Evolutionary conservation across 2,888 invertebrate species (phyloP).

Genomic region (Eremobia ochroleuca): DNA sequence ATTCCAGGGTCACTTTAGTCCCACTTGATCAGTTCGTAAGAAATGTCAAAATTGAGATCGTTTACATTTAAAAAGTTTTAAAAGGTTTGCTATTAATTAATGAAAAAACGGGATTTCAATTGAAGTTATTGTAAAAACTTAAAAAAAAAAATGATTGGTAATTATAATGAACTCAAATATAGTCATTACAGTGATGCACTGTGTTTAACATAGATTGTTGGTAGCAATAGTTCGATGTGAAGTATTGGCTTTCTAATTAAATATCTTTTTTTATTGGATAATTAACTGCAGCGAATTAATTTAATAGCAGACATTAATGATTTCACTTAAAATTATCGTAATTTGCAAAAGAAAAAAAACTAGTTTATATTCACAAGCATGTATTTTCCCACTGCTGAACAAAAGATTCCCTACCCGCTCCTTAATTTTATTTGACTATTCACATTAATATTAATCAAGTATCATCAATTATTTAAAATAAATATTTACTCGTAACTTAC

Average conservation of each 20-base stretch:
- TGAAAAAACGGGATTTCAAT: background rate
- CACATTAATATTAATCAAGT: background rate
- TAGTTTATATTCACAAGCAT: background rate
- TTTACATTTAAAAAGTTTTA: background rate
- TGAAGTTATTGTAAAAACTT: too few relatives aligned
- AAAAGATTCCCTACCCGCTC: too few relatives aligned
- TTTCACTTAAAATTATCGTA: background rate
- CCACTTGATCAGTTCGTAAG: conserved; percentile 6
- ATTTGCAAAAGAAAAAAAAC: background rate
- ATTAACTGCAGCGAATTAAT: background rate
- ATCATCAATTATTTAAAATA: background rate
- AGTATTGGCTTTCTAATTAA: background rate
- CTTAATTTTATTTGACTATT: background rate
- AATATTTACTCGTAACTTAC: conserved; percentile 73
- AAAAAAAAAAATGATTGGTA: too few relatives aligned
- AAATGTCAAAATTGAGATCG: background rate
- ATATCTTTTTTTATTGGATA: too few relatives aligned
- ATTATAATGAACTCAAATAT: background rate
- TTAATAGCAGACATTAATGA: background rate
- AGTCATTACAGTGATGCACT: background rate
- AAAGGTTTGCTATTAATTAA: background rate
- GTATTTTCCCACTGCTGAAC: background rate
- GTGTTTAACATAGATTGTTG: background rate
- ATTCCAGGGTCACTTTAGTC: background rate
- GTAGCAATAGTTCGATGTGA: background rate